These are phyloP conservation scores for Phthorimaea operculella DNA, from an alignment of 1,140 invertebrate species.

Conservation along the genomic window DNA sequence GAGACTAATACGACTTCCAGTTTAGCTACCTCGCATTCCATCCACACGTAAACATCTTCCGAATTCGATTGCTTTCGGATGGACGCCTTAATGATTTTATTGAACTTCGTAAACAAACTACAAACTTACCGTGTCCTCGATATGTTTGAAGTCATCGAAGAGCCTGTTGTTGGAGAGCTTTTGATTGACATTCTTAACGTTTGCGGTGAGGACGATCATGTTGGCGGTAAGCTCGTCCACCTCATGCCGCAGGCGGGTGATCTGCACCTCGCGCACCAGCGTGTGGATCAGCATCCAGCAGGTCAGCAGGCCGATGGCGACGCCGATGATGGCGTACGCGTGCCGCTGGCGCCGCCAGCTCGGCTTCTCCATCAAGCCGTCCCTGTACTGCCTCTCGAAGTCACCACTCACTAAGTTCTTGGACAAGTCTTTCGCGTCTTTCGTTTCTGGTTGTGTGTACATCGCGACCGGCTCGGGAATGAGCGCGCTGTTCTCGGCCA, in stretches of 20 bases:
- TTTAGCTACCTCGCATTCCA: neutral
- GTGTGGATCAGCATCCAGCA: constrained; percentile 42
- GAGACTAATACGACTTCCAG: neutral
- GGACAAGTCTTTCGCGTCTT: constrained; percentile 48
- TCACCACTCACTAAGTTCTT: constrained; percentile 59
- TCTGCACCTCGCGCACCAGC: constrained; percentile 41
- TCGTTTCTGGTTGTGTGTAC: constrained; percentile 49
- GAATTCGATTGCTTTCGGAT: neutral
- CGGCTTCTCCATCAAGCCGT: constrained; percentile 26
- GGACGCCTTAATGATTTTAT: neutral
- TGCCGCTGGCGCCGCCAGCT: constrained; percentile 23
- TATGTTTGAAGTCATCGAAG: constrained; percentile 38
- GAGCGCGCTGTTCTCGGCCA: constrained; percentile 45
- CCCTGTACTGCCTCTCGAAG: constrained; percentile 48
- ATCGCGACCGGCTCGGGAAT: constrained; percentile 41
- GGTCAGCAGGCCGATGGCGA: constrained; percentile 26
- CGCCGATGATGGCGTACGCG: constrained; percentile 31
- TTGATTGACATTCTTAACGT: constrained; percentile 41
- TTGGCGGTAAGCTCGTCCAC: constrained; percentile 47
- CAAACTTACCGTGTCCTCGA: constrained; percentile 54
- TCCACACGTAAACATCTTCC: neutral
- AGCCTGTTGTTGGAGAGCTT: constrained; percentile 45
- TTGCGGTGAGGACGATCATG: constrained; percentile 45
- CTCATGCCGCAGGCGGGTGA: constrained; percentile 36
- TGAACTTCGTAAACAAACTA: neutral